These are phyloP conservation scores for Leptosomus discolor DNA, from an alignment of 2,113 vertebrate species.

Conservation along the genomic window DNA sequence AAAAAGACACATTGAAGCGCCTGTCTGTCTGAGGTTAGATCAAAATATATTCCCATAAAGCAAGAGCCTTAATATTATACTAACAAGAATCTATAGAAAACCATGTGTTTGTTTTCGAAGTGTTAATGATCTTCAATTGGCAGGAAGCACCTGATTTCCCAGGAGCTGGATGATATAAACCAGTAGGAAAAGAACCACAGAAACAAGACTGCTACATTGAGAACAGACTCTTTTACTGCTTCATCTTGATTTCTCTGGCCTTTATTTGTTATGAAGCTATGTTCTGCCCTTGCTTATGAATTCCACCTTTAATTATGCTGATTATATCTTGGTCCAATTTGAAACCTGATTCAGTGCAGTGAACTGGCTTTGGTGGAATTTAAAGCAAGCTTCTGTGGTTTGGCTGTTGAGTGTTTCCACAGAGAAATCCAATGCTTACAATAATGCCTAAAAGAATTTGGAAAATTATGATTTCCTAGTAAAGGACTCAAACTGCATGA, in stretches of 20 bases:
- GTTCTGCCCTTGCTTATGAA: not conserved
- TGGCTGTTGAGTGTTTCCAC: not conserved
- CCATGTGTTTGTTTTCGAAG: not conserved
- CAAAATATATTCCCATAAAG: not conserved
- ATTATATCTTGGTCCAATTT: not conserved
- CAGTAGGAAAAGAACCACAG: not conserved
- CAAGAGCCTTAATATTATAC: not conserved
- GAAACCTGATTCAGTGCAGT: not conserved
- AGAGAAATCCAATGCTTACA: not conserved
- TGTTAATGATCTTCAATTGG: slow-evolving; percentile 9
- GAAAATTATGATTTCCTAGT: not conserved
- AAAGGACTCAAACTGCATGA: not conserved
- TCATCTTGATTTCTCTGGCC: not conserved
- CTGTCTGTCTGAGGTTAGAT: not conserved
- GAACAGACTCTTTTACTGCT: not conserved
- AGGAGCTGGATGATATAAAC: not conserved
- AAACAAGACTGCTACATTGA: not conserved
- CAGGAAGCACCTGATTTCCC: slow-evolving; percentile 23
- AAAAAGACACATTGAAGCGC: not conserved
- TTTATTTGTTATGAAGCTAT: not conserved
- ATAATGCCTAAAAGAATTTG: not conserved
- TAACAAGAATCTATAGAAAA: not conserved
- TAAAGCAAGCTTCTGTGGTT: not conserved
- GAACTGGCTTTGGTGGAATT: not conserved
- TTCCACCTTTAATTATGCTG: not conserved